phyloP scores from a whole-genome alignment of 2,113 vertebrate species.

The Merops nubicus region DNA sequence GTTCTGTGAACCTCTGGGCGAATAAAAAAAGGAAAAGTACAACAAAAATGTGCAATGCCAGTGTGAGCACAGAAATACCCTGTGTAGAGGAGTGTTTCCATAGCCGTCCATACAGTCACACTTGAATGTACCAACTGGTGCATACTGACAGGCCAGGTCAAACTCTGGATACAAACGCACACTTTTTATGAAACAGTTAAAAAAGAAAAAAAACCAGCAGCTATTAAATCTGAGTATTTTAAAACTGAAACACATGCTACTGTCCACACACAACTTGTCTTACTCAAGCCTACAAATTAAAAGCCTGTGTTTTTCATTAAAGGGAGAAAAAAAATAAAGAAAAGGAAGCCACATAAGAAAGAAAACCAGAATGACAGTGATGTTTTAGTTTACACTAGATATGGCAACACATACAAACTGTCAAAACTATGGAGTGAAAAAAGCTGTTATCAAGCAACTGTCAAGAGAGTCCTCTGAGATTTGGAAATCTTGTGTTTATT shows the following conservation, averaged over 20 bases:
- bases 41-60: background rate
- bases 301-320: slow-evolving; percentile 82
- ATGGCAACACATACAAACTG: slow-evolving; percentile 87
- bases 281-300: slow-evolving; percentile 76
- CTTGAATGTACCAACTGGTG: background rate
- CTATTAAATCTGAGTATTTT: slow-evolving; percentile 68
- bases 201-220: slow-evolving; percentile 34
- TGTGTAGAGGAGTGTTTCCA: background rate
- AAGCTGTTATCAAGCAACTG: slow-evolving; percentile 88
- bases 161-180: background rate
- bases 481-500: slow-evolving; percentile 88
- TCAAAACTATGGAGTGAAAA: slow-evolving; percentile 88
- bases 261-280: slow-evolving; percentile 75
- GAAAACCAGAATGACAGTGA: slow-evolving; percentile 86
- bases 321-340: slow-evolving; percentile 56
- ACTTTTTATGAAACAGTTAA: slow-evolving; percentile 23
- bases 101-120: background rate
- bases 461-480: slow-evolving; percentile 87
- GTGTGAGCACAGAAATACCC: background rate
- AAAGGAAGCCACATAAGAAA: slow-evolving; percentile 78
- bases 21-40: background rate
- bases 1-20: background rate
- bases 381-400: slow-evolving; percentile 88
- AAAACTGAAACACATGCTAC: slow-evolving; percentile 78
- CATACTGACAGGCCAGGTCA: slow-evolving; percentile 58